phyloP scores from a whole-genome alignment of 1,140 invertebrate species.

The Cydia amplana region DNA sequence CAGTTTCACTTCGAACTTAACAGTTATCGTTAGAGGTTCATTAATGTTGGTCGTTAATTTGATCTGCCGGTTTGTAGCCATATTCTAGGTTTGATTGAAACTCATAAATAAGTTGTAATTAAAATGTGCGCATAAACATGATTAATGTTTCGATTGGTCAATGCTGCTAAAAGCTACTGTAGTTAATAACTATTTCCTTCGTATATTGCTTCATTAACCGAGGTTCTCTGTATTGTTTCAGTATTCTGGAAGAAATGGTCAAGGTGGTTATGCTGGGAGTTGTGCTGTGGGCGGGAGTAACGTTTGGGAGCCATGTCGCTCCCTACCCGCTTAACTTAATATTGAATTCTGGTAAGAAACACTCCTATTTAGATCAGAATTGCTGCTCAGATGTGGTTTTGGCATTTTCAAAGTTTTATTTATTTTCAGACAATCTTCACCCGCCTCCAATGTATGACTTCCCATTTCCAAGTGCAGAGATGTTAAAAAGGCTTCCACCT shows the following conservation, averaged over 20 bases:
- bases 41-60: slow-evolving; percentile 22
- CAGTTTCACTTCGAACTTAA: slow-evolving; percentile 51
- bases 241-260: slow-evolving; percentile 77
- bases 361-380: background rate
- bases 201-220: slow-evolving; percentile 34
- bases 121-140: slow-evolving; percentile 34
- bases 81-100: slow-evolving; percentile 15
- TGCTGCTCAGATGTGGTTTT: background rate
- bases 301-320: slow-evolving; percentile 71
- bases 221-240: slow-evolving; percentile 53
- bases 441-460: slow-evolving; percentile 77
- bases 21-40: slow-evolving; percentile 36
- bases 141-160: slow-evolving; percentile 36
- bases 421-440: slow-evolving; percentile 69
- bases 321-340: slow-evolving; percentile 75
- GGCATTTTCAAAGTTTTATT: slow-evolving; percentile 8
- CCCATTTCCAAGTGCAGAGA: slow-evolving; percentile 72
- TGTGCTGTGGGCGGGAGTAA: slow-evolving; percentile 73
- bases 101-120: slow-evolving; percentile 14
- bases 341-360: slow-evolving; percentile 57
- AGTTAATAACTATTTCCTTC: slow-evolving; percentile 39
- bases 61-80: slow-evolving; percentile 17
- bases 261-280: slow-evolving; percentile 73
- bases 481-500: slow-evolving; percentile 68
- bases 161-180: slow-evolving; percentile 38